Percentiles rank a stretch among this genome's conserved stretches.
phyloP scores from a whole-genome alignment of 2,797 vertebrate species.

The Coregonus sp. region DNA sequence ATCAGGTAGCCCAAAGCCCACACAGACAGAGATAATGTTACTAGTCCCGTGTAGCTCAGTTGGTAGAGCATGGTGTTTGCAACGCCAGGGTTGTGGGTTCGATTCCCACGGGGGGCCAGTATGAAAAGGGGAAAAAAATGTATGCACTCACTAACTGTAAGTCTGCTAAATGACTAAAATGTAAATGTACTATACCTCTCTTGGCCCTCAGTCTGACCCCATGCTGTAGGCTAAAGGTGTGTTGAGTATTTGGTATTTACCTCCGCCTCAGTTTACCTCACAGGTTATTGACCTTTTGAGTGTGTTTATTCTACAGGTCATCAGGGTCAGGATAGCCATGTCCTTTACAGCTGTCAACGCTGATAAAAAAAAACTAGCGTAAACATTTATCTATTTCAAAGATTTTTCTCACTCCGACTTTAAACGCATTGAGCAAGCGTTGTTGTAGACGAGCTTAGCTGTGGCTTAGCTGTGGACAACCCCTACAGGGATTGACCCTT shows the following conservation, averaged over 20 bases:
- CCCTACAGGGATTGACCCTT: not conserved
- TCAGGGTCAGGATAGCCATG: not conserved
- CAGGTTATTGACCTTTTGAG: not conserved
- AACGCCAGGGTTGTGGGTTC: too few relatives aligned
- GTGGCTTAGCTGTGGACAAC: not conserved
- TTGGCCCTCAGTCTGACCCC: not conserved
- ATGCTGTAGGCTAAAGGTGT: not conserved
- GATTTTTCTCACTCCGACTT: not conserved
- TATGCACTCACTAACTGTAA: too few relatives aligned
- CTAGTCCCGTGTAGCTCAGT: too few relatives aligned
- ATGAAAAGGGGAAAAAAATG: too few relatives aligned
- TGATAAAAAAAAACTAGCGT: not conserved
- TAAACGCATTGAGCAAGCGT: not conserved
- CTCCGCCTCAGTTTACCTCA: not conserved
- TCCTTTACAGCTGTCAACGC: not conserved
- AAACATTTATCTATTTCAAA: not conserved
- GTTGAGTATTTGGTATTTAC: not conserved
- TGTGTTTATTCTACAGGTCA: not conserved
- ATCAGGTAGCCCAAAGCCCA: constrained; percentile 4
- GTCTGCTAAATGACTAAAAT: too few relatives aligned
- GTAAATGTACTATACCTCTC: not conserved
- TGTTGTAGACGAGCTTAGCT: not conserved
- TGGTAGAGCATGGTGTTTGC: too few relatives aligned
- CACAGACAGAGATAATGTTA: not conserved
- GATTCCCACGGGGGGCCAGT: too few relatives aligned